phyloP scores from a whole-genome alignment of 2,797 vertebrate species.

The Sparidentex hasta region DNA sequence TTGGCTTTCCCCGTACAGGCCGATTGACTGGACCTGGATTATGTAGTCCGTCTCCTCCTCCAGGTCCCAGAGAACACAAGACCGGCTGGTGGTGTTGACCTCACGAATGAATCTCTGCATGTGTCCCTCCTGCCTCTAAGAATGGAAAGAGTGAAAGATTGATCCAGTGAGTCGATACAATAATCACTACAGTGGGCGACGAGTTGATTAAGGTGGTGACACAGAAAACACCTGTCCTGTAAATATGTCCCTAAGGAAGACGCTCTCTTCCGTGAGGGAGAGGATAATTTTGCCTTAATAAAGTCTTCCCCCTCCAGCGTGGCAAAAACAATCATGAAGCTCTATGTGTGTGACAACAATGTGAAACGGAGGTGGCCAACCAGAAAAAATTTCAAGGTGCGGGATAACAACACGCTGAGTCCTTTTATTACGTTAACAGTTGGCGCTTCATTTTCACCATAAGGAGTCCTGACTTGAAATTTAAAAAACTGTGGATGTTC shows the following conservation, averaged over 20 bases:
- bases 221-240: neutral
- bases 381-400: conserved; percentile 35
- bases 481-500: conserved; percentile 25
- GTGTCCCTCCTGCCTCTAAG: conserved; percentile 94
- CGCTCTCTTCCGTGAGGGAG: neutral
- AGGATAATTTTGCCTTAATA: conserved; percentile 6
- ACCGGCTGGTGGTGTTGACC: conserved; percentile 96
- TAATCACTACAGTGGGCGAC: conserved; percentile 6
- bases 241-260: conserved; percentile 16
- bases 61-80: conserved; percentile 96
- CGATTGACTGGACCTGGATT: conserved; percentile 96
- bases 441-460: conserved; percentile 50
- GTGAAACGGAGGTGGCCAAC: conserved; percentile 35
- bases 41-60: conserved; percentile 96
- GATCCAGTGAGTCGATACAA: conserved; percentile 2
- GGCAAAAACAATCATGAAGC: conserved; percentile 1
- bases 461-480: conserved; percentile 50
- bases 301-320: neutral
- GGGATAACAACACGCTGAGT: conserved; percentile 33
- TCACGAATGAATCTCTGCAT: conserved; percentile 97
- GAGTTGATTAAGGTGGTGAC: conserved; percentile 7
- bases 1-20: conserved; percentile 95
- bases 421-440: conserved; percentile 58
- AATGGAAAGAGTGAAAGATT: conserved; percentile 3
- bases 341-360: conserved; percentile 3